Base-by-base conservation (phyloP, 2,113 vertebrate species). In the Ovibos moschatus region DNA sequence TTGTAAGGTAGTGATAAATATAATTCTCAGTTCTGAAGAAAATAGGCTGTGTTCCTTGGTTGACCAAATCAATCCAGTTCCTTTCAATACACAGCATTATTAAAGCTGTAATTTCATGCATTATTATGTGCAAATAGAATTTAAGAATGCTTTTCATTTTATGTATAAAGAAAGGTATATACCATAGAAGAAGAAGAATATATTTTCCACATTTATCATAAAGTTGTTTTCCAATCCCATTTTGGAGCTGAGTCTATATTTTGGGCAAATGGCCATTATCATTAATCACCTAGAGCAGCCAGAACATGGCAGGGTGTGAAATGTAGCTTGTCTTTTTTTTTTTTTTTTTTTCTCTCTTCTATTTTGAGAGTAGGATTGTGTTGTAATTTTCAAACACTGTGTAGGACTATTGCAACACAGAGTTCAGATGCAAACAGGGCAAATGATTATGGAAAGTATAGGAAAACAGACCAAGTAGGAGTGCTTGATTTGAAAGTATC, bases 41-140 rank as follows among this genome's bases (percentile, higher is more conserved):
- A 97, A 89, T n/a, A 90, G 71, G 64, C 74, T 60, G 5, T 84
- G 60, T 97, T 96, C 74, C 60, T 97, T 90, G 64, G 30, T 30
- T 95, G 97, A 89, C 55, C 92, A 78, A 89, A 96, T 93, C 94
- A 96, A 84, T 94, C 60, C 40, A 92, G 55, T 94, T 91, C 53
- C 89, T 97, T 96, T 94, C 93, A 95, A 92, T 92, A 88, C 12
- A 85, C 27, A 85, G 25, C 47, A 97, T 95, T 96, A 93, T 91
- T 85, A 96, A 97, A 95, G 82, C 89, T 97, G 45, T 97, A 95
- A 93, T 98, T 97, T 97, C 96, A 96, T 97, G 91, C 93, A 95
- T 94, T 98, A 95, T 97, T 95, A 90, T 95, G 97, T 93, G 79
- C 84, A 97, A 97, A 95, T 83, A 95, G 91, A 97, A 96, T 96